A percentile compares a stretch with the other conserved stretches of the same genome.
Evolutionary conservation across 2,797 vertebrate genomes (phyloP).

Genomic region (Enteromius viviparus): DNA sequence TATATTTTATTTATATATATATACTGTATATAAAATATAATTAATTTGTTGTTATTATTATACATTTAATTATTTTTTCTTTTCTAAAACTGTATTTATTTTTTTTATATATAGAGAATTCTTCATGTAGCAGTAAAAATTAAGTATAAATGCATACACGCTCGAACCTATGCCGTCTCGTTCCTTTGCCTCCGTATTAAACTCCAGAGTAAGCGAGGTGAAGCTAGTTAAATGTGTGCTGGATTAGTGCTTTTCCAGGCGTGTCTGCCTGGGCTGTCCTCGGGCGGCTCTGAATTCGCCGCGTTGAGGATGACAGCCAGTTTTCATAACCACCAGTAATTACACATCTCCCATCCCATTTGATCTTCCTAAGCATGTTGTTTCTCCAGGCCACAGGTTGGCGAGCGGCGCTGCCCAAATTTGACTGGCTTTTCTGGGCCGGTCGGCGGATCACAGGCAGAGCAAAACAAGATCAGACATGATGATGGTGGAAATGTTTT

Average conservation of each 20-base stretch:
- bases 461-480: slow-evolving; percentile 53
- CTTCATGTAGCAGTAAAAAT: not conserved
- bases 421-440: slow-evolving; percentile 42
- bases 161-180: too few species aligned
- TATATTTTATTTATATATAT: too few species aligned
- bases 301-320: slow-evolving; percentile 58
- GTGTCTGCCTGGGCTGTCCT: slow-evolving; percentile 60
- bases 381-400: slow-evolving; percentile 55
- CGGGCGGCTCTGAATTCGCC: slow-evolving; percentile 61
- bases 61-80: not conserved
- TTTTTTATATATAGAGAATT: not conserved
- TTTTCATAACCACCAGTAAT: slow-evolving; percentile 64
- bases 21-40: too few species aligned
- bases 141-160: not conserved
- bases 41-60: too few species aligned
- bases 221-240: slow-evolving; percentile 3
- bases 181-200: not conserved
- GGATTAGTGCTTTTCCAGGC: slow-evolving; percentile 54
- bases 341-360: slow-evolving; percentile 64
- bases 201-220: not conserved
- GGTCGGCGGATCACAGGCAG: slow-evolving; percentile 45
- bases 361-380: slow-evolving; percentile 60
- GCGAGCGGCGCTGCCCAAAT: slow-evolving; percentile 45
- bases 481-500: slow-evolving; percentile 54
- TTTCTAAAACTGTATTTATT: not conserved